Percentiles rank a stretch among this genome's conserved stretches.
phyloP scores from a whole-genome alignment of 2,888 invertebrate species.

The Euphydryas editha region DNA sequence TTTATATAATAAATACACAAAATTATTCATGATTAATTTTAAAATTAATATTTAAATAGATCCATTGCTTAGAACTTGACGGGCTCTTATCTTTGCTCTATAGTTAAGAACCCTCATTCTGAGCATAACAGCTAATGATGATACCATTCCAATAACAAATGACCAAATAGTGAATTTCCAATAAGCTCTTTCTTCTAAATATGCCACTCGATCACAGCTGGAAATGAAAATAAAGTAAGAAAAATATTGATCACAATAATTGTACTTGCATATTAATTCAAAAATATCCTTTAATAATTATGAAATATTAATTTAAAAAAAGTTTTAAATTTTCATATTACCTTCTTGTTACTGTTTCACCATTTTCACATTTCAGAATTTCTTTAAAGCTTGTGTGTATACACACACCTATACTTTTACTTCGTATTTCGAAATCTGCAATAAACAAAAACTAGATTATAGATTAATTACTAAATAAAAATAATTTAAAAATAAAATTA shows the following conservation, averaged over 20 bases:
- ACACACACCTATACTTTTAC: slow-evolving; percentile 92
- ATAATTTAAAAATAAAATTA: too few relatives aligned
- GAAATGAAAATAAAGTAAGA: slow-evolving; percentile 50
- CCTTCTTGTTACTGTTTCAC: slow-evolving; percentile 91
- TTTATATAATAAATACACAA: slow-evolving; percentile 10
- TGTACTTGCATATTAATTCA: too few relatives aligned
- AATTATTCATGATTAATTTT: not conserved
- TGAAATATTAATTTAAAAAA: too few relatives aligned
- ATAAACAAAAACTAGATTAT: not conserved
- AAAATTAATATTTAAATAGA: slow-evolving; percentile 56
- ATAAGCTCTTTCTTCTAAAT: slow-evolving; percentile 92
- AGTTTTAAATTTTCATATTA: slow-evolving; percentile 57
- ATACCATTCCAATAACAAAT: slow-evolving; percentile 85
- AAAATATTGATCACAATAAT: too few relatives aligned
- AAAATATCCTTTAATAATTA: too few relatives aligned
- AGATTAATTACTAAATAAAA: too few relatives aligned
- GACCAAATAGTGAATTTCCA: slow-evolving; percentile 91
- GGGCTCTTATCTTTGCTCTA: slow-evolving; percentile 86
- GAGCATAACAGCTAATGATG: slow-evolving; percentile 86
- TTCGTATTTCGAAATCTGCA: slow-evolving; percentile 91
- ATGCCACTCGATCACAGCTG: slow-evolving; percentile 93
- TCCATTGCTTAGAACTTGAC: slow-evolving; percentile 88
- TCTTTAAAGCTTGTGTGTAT: slow-evolving; percentile 93
- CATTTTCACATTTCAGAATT: slow-evolving; percentile 90
- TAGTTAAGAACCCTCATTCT: slow-evolving; percentile 87